phyloP scores from a whole-genome alignment of 2,797 vertebrate species.

The Pelobates cultripes region DNA sequence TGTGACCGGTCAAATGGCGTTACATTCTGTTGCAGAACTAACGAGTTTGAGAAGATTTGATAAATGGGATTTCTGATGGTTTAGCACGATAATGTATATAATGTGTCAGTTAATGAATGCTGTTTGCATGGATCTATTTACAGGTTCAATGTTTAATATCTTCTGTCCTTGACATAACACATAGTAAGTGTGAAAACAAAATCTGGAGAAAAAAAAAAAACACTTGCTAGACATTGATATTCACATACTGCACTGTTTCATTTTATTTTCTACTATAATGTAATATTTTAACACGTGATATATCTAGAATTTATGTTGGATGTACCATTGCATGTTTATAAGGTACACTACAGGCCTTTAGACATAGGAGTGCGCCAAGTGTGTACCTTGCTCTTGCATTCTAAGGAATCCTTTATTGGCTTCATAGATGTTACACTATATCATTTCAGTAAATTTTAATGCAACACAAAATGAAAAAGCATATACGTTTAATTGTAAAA shows the following conservation, averaged over 20 bases:
- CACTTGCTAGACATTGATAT: background rate
- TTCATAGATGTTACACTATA: too few species aligned
- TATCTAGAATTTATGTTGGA: too few species aligned
- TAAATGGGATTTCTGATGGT: constrained; percentile 45
- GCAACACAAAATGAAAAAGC: too few species aligned
- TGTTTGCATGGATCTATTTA: constrained; percentile 3
- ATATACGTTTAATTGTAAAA: background rate
- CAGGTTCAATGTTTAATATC: background rate
- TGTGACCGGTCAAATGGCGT: constrained; percentile 44
- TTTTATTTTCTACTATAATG: too few species aligned
- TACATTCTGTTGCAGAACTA: constrained; percentile 25
- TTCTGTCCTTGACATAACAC: background rate
- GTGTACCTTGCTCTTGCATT: too few species aligned
- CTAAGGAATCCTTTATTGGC: too few species aligned
- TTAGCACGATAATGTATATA: constrained; percentile 26
- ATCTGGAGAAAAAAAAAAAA: background rate
- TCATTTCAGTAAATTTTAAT: too few species aligned
- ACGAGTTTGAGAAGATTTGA: constrained; percentile 20
- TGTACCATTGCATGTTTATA: too few species aligned
- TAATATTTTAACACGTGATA: too few species aligned
- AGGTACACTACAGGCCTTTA: too few species aligned
- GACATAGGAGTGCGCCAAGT: too few species aligned
- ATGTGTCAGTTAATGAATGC: constrained; percentile 34
- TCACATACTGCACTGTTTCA: too few species aligned
- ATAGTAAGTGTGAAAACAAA: background rate